Conservation (phyloP, 2,113 vertebrate species). For the Eurystomus gularis region DNA sequence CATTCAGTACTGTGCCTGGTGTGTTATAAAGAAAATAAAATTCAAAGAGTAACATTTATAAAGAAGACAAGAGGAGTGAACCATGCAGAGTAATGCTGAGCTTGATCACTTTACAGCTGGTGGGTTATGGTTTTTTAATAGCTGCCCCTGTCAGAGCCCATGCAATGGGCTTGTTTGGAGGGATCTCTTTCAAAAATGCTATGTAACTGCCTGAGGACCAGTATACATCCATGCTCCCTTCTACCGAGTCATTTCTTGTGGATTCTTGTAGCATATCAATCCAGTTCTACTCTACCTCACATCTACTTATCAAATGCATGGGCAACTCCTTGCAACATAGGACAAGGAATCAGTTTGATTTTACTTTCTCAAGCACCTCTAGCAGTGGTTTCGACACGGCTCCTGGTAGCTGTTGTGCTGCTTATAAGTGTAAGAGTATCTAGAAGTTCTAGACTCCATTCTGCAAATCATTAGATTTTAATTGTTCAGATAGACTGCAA, state of each 20-base stretch:
- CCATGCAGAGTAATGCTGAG: neutral
- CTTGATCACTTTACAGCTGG: neutral
- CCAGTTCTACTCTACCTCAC: neutral
- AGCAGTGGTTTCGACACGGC: neutral
- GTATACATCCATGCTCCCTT: neutral
- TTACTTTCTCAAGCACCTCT: neutral
- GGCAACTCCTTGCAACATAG: neutral
- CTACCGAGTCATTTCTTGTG: rapidly evolving
- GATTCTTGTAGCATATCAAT: neutral
- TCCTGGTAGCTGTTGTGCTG: neutral
- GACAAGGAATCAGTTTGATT: neutral
- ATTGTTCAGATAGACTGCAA: neutral
- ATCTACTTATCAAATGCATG: neutral
- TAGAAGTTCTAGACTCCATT: neutral
- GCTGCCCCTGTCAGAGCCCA: neutral
- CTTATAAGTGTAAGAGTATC: neutral
- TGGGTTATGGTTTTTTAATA: neutral
- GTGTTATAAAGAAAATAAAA: neutral
- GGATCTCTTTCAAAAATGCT: neutral
- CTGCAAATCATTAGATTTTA: neutral
- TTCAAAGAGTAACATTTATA: neutral
- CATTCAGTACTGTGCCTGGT: neutral
- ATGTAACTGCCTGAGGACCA: neutral
- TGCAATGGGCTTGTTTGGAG: neutral
- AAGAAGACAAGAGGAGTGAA: neutral